Percentiles rank a stretch among this genome's conserved stretches.
Evolutionary conservation across 2,888 invertebrate genomes (phyloP).

Genomic region (Platynereis dumerilii): DNA sequence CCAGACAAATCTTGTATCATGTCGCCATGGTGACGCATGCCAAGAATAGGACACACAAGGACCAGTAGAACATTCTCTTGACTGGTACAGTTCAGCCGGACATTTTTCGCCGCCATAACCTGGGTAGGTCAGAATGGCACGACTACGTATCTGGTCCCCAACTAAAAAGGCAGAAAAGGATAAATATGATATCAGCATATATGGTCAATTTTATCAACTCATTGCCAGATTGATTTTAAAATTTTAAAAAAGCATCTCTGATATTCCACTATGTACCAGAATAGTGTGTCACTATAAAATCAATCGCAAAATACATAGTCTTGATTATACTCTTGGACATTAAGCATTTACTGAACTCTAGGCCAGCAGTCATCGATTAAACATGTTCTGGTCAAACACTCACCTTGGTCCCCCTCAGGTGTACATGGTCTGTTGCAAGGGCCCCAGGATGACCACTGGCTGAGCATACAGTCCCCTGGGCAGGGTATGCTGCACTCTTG

Average conservation of each 20-base stretch:
- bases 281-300: no score
- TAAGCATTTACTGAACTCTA: no score
- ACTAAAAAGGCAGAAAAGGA: constrained; percentile 11
- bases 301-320: no score
- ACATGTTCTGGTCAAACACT: not conserved
- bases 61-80: constrained; percentile 52
- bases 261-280: no score
- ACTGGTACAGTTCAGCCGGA: constrained; percentile 47
- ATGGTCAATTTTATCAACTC: no score
- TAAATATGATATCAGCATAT: no score
- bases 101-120: constrained; percentile 41
- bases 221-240: no score
- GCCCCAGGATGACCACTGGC: constrained; percentile 73
- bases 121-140: constrained; percentile 50
- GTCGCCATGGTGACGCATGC: constrained; percentile 56
- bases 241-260: no score
- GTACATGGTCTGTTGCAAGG: constrained; percentile 65
- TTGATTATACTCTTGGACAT: no score
- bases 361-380: no score
- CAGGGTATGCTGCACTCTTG: constrained; percentile 67
- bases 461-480: constrained; percentile 71
- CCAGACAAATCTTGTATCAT: constrained; percentile 54
- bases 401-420: constrained; percentile 41
- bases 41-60: constrained; percentile 65
- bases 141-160: constrained; percentile 51